Evolutionary conservation across 1,140 invertebrate species (phyloP).

Genomic region (Heliconius himera): DNA sequence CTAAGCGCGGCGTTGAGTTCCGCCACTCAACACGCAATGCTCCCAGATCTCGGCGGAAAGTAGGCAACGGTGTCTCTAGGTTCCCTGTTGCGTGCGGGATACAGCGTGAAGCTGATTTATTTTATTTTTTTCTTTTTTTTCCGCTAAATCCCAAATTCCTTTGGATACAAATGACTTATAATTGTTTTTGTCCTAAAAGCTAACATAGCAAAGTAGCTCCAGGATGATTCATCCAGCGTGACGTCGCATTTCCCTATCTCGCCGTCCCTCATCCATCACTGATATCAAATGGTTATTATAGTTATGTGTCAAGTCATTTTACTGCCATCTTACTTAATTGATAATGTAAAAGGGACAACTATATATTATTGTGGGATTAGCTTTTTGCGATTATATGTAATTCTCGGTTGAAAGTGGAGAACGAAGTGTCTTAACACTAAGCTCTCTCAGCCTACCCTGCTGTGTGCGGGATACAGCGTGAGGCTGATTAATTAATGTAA

Average conservation of each 20-base stretch:
- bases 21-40: no score
- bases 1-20: no score
- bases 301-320: conserved; percentile 31
- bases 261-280: conserved; percentile 30
- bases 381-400: not conserved
- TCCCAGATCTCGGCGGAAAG: no score
- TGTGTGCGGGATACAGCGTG: no score
- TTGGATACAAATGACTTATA: not conserved
- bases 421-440: no score
- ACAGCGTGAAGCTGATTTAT: no score
- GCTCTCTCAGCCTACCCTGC: no score
- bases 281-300: conserved; percentile 25
- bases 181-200: conserved; percentile 24
- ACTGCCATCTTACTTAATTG: conserved; percentile 27
- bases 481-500: no score
- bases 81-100: no score
- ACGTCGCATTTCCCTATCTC: conserved; percentile 28
- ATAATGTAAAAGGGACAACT: not conserved
- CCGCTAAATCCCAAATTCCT: not conserved
- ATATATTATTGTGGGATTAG: not conserved
- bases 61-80: no score
- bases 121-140: not conserved
- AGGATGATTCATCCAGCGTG: conserved; percentile 22
- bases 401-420: not conserved
- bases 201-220: conserved; percentile 15